phyloP scores from a whole-genome alignment of 2,113 vertebrate species.

The Martes martes region DNA sequence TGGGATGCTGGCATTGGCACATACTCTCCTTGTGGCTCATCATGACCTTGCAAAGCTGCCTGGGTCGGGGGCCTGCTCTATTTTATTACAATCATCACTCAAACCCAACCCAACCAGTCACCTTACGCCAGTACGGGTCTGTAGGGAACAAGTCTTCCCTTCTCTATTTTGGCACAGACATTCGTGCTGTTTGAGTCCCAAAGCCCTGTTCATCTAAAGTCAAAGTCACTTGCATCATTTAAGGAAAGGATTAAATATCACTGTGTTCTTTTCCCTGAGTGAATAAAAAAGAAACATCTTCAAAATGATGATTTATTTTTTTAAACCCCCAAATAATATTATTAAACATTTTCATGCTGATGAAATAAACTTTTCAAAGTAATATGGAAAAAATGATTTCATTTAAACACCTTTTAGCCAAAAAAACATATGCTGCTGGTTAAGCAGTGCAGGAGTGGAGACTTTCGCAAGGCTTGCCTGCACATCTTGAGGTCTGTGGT shows the following conservation, averaged over 20 bases:
- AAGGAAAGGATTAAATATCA: slow-evolving; percentile 59
- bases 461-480: slow-evolving; percentile 39
- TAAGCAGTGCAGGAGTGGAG: slow-evolving; percentile 46
- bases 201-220: background rate
- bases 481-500: slow-evolving; percentile 10
- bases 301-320: slow-evolving; percentile 47
- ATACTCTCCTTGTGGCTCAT: background rate
- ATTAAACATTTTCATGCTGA: slow-evolving; percentile 68
- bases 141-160: background rate
- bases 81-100: slow-evolving; percentile 21
- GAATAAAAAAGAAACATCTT: slow-evolving; percentile 59
- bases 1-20: background rate
- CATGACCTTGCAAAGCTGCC: background rate
- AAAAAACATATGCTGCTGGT: slow-evolving; percentile 48
- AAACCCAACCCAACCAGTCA: background rate
- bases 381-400: slow-evolving; percentile 72
- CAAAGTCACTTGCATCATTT: background rate
- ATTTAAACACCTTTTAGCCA: slow-evolving; percentile 71
- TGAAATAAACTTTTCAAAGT: slow-evolving; percentile 73
- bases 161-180: background rate
- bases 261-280: slow-evolving; percentile 26
- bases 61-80: background rate
- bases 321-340: slow-evolving; percentile 47
- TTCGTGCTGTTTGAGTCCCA: background rate
- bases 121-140: background rate